Percentiles rank a stretch among this genome's conserved stretches.
Evolutionary conservation across 2,888 invertebrate genomes (phyloP).

Genomic region (Coenonympha glycerion): DNA sequence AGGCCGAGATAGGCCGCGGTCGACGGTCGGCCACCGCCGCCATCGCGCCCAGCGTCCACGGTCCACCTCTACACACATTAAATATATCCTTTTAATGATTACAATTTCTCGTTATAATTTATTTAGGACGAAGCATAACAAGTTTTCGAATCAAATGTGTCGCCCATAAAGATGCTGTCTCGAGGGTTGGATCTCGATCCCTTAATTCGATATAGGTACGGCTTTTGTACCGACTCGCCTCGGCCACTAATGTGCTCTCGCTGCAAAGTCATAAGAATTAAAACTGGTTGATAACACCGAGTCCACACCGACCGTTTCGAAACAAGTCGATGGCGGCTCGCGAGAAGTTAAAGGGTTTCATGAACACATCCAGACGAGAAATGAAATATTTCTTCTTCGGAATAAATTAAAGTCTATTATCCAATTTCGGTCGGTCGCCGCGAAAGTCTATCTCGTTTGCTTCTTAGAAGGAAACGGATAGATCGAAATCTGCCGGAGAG

Average conservation of each 20-base stretch:
- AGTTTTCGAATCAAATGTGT: slow-evolving; percentile 76
- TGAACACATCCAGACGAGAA: slow-evolving; percentile 55
- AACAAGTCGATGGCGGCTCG: slow-evolving; percentile 49
- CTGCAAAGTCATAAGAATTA: slow-evolving; percentile 69
- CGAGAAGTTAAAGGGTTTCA: slow-evolving; percentile 68
- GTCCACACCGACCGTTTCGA: slow-evolving; percentile 68
- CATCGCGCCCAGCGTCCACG: slow-evolving; percentile 28
- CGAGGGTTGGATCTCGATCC: slow-evolving; percentile 67
- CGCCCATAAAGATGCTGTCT: slow-evolving; percentile 75
- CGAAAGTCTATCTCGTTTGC: slow-evolving; percentile 55
- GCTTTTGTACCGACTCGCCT: slow-evolving; percentile 53
- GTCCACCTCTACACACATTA: slow-evolving; percentile 63
- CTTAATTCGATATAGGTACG: slow-evolving; percentile 69
- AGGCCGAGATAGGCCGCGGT: slow-evolving; percentile 58
- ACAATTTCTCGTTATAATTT: slow-evolving; percentile 76
- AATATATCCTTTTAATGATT: slow-evolving; percentile 61
- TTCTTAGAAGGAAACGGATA: slow-evolving; percentile 69
- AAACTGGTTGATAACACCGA: slow-evolving; percentile 64
- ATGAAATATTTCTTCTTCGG: slow-evolving; percentile 73
- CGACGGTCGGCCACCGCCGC: slow-evolving; percentile 36
- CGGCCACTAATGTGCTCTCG: slow-evolving; percentile 60
- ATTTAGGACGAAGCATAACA: slow-evolving; percentile 75
- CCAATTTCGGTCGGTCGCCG: slow-evolving; percentile 51
- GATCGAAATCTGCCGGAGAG: slow-evolving; percentile 69
- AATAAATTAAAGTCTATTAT: slow-evolving; percentile 75